These are phyloP conservation scores for Chaetophractus vellerosus DNA, from an alignment of 2,797 vertebrate genomes.

Conservation along the genomic window DNA sequence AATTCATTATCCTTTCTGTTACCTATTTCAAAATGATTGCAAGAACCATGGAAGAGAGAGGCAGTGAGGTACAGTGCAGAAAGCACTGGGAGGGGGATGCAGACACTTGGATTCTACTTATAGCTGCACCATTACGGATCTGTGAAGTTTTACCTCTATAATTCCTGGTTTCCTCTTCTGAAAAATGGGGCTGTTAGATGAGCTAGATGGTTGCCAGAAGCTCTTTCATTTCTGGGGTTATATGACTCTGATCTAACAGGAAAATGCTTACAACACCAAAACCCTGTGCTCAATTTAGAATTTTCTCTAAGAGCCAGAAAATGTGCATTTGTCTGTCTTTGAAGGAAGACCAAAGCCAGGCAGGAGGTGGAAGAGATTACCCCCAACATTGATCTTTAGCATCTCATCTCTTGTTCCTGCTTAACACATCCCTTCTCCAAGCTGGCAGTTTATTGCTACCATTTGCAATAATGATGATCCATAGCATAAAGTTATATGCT, in stretches of 20 bases:
- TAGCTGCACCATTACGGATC: neutral
- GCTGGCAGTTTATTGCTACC: neutral
- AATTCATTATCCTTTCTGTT: neutral
- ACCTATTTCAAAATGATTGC: neutral
- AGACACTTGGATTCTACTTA: neutral
- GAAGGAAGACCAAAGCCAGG: neutral
- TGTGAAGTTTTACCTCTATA: neutral
- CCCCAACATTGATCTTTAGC: neutral
- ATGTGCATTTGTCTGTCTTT: neutral
- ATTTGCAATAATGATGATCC: neutral
- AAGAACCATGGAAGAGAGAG: neutral
- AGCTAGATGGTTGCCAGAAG: neutral
- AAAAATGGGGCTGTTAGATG: neutral
- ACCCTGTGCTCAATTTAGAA: neutral
- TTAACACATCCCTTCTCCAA: neutral
- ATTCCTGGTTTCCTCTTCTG: neutral
- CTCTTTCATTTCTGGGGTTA: neutral
- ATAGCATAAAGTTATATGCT: neutral
- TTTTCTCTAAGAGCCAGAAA: neutral
- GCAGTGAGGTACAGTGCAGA: neutral
- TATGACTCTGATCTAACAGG: conserved; percentile 4
- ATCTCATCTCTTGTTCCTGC: neutral
- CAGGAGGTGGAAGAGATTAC: neutral
- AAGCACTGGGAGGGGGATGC: neutral
- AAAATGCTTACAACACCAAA: neutral